Base-by-base conservation (phyloP, 2,888 invertebrate genomes). In the Psococerastis gibbosa region DNA sequence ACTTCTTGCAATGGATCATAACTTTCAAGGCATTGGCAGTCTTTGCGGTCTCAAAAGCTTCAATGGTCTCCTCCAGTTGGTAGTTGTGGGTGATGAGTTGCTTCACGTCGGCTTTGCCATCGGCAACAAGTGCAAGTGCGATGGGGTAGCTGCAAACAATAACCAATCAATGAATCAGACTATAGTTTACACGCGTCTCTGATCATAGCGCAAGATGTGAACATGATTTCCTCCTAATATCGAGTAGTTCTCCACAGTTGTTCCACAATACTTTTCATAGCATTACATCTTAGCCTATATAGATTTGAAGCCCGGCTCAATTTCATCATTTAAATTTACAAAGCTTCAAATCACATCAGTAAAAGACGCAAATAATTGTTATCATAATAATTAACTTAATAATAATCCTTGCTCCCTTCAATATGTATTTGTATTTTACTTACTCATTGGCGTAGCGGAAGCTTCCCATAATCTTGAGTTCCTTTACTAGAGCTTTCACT, bases 391-490 rank as follows among this genome's bases (percentile, higher is more conserved):
- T n/a, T n/a, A n/a, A n/a, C n/a, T n/a, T n/a, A n/a, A n/a, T n/a
- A n/a, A n/a, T n/a, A n/a, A n/a, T n/a, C n/a, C n/a, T n/a, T n/a
- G n/a, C n/a, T n/a, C n/a, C n/a, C n/a, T n/a, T n/a, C n/a, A n/a
- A n/a, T n/a, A n/a, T n/a, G n/a, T n/a, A n/a, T n/a, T n/a, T n/a
- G n/a, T n/a, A n/a, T n/a, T n/a, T n/a, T 46, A 64, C 72, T 63
- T 55, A 84, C 84, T 84, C 85, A 61, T 91, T 91, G 49, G 73
- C 82, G 58, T 95, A 95, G 62, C 95, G 72, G 65, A 95, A 95
- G 46, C 89, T 77, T 49, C 95, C 95, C 48, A 80, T 70, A 50
- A 97, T 82, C 62, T 94, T 92, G 8, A 97, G 79, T 66, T 95
- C 94, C 44, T 87, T 64, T 0, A 75, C 65, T 22, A 84, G 67